phyloP scores from a whole-genome alignment of 2,113 vertebrate genomes.

The Ptilonorhynchus violaceus region DNA sequence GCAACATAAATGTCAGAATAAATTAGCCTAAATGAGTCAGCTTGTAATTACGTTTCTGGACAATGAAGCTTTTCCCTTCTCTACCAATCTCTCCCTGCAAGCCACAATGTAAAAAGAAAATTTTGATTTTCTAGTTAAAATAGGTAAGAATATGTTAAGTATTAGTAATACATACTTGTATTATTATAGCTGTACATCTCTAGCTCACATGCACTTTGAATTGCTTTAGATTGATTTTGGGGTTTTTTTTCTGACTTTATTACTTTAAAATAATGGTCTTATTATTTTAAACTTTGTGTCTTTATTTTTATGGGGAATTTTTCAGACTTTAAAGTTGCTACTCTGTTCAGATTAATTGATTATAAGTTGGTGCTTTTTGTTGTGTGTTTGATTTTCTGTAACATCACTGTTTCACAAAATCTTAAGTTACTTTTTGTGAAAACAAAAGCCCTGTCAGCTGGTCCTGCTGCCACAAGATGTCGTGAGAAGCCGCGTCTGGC shows the following conservation, averaged over 20 bases:
- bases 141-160: not conserved
- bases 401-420: not conserved
- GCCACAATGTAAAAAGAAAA: not conserved
- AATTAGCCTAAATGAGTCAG: not conserved
- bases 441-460: not conserved
- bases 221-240: not conserved
- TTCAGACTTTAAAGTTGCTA: not conserved
- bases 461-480: slow-evolving; percentile 52
- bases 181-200: not conserved
- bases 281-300: not conserved
- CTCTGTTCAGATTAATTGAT: not conserved
- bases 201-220: not conserved
- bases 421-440: not conserved
- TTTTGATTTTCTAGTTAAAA: not conserved
- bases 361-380: not conserved
- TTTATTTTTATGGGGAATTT: not conserved
- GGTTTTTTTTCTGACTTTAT: not conserved
- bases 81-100: not conserved
- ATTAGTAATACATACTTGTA: not conserved
- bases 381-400: not conserved
- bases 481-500: not conserved
- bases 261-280: not conserved
- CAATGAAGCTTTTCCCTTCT: not conserved
- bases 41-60: not conserved
- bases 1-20: not conserved